Evolutionary conservation across 2,797 vertebrate genomes (phyloP), one percentile per base, ranked within the genome.

Genomic region (Cuniculus paca): DNA sequence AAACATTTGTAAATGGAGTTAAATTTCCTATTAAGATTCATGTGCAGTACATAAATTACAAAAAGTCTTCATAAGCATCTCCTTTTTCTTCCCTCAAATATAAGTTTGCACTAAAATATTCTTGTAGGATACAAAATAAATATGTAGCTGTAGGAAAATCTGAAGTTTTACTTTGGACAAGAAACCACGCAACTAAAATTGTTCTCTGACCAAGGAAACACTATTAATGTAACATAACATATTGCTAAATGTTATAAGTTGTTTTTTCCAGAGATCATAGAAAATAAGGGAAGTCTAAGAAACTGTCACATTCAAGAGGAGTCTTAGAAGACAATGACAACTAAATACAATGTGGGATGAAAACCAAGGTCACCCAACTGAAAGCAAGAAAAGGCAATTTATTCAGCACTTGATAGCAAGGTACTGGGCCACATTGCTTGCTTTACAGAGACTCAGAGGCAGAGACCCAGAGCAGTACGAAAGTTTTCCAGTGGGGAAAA

Each of bases 81-180:
- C 5, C 14, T 39, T 63, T 79, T 90, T 60, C 36, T 39, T 80
- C 42, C 13, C 61, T 28, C 31, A 90, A 60, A 26, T 58, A 48
- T 48, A 58, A 75, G 52, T 89, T 63, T 70, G 56, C 36, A 42
- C 16, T 48, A 86, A 94, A 97, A 54, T 61, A 94, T 82, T 48
- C 19, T 60, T 83, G 9, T 48, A 75, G 34, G 45, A 90, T 52
- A 52, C 42, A 83, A 22, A 87, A 89, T 52, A 86, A 78, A 78
- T 61, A 58, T 19, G 1, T 19, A 83, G 94, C 65, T 50, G 48
- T 91, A 72, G 34, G 39, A 85, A 96, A 93, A 45, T 63, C 22
- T 77, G n/a, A 81, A 84, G 68, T 70, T 77, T 97, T 78, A 28
- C 42, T 90, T 90, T 88, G 45, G 94, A 75, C 5, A 80, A 70